Conservation (phyloP, 2,888 invertebrate genomes). For the Nemurella pictetii region DNA sequence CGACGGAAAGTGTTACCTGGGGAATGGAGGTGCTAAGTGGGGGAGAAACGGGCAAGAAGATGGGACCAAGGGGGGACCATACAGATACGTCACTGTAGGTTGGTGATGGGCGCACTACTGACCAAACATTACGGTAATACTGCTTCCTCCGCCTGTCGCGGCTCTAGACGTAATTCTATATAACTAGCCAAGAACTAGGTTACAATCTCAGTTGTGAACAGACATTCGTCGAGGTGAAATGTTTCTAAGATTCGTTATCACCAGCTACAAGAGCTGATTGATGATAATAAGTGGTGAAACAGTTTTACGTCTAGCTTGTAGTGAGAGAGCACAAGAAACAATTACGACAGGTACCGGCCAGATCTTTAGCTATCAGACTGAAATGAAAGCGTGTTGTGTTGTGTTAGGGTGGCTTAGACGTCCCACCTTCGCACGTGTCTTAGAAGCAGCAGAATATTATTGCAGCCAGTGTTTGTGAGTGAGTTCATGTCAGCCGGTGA, state of each 20-base stretch:
- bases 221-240: background rate
- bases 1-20: background rate
- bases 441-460: too few relatives aligned
- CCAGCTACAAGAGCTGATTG: background rate
- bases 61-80: background rate
- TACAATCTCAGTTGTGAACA: background rate
- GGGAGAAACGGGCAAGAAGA: background rate
- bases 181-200: background rate
- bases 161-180: background rate
- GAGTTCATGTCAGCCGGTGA: too few relatives aligned
- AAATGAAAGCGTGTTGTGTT: background rate
- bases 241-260: background rate
- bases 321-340: background rate
- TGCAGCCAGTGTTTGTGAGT: too few relatives aligned
- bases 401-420: background rate
- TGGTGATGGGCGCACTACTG: background rate
- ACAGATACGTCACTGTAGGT: background rate
- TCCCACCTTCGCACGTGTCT: background rate
- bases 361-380: background rate
- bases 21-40: too few relatives aligned
- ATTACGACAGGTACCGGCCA: background rate
- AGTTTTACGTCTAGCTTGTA: background rate
- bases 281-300: background rate
- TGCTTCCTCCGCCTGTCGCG: background rate
- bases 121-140: background rate